A percentile compares a stretch with the other conserved stretches of the same genome.
Conservation (phyloP, 2,113 vertebrate genomes). For the Syrrhaptes paradoxus region DNA sequence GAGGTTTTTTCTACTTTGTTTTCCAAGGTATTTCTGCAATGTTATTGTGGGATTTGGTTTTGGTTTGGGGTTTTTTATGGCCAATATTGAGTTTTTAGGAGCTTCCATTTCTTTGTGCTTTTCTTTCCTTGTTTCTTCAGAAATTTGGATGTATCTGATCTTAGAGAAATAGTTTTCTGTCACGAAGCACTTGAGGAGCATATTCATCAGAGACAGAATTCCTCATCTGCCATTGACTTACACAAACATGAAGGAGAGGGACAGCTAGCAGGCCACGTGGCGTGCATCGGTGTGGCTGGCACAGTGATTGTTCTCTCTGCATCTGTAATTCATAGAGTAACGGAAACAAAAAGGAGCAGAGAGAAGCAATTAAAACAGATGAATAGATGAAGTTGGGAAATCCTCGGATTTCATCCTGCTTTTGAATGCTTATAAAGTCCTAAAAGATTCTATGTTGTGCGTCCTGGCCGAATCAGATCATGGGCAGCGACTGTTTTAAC, state of each 20-base stretch:
- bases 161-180: neutral
- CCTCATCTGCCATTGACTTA: neutral
- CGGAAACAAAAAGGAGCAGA: neutral
- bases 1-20: neutral
- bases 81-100: neutral
- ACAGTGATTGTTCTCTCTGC: neutral
- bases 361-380: neutral
- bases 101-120: neutral
- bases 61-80: neutral
- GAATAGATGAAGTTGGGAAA: neutral
- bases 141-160: neutral
- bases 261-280: neutral
- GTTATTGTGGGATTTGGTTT: rapidly evolving
- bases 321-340: neutral
- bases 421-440: neutral
- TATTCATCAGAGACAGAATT: neutral
- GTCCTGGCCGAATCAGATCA: neutral
- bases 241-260: neutral
- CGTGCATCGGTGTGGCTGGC: neutral
- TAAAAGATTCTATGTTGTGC: neutral
- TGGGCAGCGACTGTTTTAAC: neutral
- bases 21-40: neutral
- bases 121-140: neutral
- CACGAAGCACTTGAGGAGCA: rapidly evolving
- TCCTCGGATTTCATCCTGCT: neutral